Base-by-base conservation (phyloP, 2,888 invertebrate genomes). In the Xestia xanthographa region DNA sequence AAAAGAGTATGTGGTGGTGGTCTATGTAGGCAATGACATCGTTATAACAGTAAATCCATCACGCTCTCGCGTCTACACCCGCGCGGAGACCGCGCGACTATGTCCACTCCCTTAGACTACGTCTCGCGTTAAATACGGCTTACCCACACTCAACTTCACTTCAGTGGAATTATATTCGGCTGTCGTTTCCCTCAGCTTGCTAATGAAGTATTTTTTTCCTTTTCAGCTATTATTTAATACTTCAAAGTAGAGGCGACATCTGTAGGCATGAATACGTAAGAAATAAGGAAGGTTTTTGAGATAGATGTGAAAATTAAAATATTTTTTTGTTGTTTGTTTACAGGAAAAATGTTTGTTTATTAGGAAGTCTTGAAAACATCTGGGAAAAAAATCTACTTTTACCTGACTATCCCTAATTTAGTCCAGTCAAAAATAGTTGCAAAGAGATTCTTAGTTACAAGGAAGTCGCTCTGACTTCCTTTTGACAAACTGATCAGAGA, bases 81-180 rank as follows among this genome's bases (percentile, higher is more conserved):
- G 41, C 80, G 22, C 17, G 9, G 1, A 11, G 8, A 11, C 29
- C 56, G 41, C 34, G 22, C 34, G 11, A 58, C 20, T 58, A 34
- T 71, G 62, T 20, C 26, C 53, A 6, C 17, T 29, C 65, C 83
- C 78, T 73, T 78, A 72, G 69, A 56, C 74, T 81, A 60, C 70
- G 69, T 83, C 83, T 83, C 83, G 75, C 83, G 86, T 87, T 87
- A 87, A 86, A 86, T 72, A 83, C 86, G 84, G 77, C 88, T 87
- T 87, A 87, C 86, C 87, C 84, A 86, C 88, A 87, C 88, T 76
- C 86, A 75, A 79, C 75, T 86, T 81, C 84, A 82, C 86, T 84
- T 69, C 83, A 79, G 67, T 69, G 34, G 69, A 84, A 84, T 83
- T 83, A 83, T 85, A 86, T 84, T 84, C 72, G 79, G 75, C 83